Base-by-base conservation (phyloP, 2,888 invertebrate species). In the Trachelus stipa region DNA sequence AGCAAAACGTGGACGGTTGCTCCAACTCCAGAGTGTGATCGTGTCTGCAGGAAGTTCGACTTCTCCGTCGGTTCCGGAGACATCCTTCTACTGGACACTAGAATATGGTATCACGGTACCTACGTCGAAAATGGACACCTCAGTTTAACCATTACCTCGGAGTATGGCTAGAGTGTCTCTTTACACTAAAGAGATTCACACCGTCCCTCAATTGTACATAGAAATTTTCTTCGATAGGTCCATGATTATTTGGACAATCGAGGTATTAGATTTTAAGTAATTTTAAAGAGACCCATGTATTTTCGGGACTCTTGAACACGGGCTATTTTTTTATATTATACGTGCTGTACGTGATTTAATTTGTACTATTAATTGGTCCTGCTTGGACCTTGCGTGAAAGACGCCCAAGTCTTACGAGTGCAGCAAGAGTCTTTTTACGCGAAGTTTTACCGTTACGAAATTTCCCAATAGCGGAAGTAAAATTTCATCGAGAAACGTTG, bases 91-190 rank as follows among this genome's bases (percentile, higher is more conserved):
- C 92, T 98, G 76, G 98, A 98, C 89, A 98, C 98, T 0, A 94
- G 98, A 85, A 94, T 96, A 81, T 98, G 98, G 98, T 98, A 98
- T 90, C 98, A 98, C 91, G 95, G 96, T 76, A 98, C 98, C 68
- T 94, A 93, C 84, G 96, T 98, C 79, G 94, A 95, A 73, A 95
- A 95, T 83, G 96, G 96, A 11, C 94, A 96, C 88, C 95, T 98
- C 86, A 97, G 97, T 84, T 93, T 98, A 73, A 97, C 97, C 23
- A 95, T 98, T 79, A 97, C 98, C 85, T 98, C 98, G 0, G 98
- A 98, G 91, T 98, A 98, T 92, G 98, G 98, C 85, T 96, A 93
- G 84, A 82, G 76, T 78, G 12, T 81, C 12, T n/a, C 23, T 68
- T 30, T 23, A 71, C 33, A 74, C 56, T 31, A 31, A 71, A 31